These are phyloP conservation scores for Caenorhabditis wallacei DNA, from an alignment of 2,888 invertebrate genomes.

Conservation along the genomic window DNA sequence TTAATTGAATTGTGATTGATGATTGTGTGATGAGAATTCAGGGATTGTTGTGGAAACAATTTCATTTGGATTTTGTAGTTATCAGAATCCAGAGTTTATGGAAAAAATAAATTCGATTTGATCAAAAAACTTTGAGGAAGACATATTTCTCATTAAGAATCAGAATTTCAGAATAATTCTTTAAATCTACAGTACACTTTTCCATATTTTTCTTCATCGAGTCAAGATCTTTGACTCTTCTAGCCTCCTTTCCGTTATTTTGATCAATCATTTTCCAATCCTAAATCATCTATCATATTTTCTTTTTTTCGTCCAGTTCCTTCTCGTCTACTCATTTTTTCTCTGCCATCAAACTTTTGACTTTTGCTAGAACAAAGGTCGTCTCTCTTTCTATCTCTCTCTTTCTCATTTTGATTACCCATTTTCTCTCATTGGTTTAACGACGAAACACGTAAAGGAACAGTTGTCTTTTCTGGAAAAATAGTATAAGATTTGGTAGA, in stretches of 20 bases:
- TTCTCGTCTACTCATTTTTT: not conserved
- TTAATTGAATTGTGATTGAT: conserved; percentile 12
- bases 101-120: too few species aligned
- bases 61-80: too few species aligned
- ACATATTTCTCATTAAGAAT: too few species aligned
- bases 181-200: too few species aligned
- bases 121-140: too few species aligned
- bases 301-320: not conserved
- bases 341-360: conserved; percentile 15
- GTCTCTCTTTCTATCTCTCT: conserved; percentile 1
- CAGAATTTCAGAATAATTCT: too few species aligned
- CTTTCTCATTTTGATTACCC: conserved; percentile 15
- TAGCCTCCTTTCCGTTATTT: too few species aligned
- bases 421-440: conserved; percentile 33
- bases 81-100: too few species aligned
- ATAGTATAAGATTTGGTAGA: conserved; percentile 15
- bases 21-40: not conserved
- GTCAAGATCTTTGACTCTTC: too few species aligned
- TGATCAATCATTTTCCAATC: conserved; percentile 10
- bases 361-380: conserved; percentile 38
- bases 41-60: too few species aligned
- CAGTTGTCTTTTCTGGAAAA: conserved; percentile 14
- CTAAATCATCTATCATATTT: not conserved
- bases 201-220: too few species aligned
- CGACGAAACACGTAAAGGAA: conserved; percentile 29